These are phyloP conservation scores for Empidonax traillii DNA, from an alignment of 2,113 vertebrate genomes.

Conservation along the genomic window DNA sequence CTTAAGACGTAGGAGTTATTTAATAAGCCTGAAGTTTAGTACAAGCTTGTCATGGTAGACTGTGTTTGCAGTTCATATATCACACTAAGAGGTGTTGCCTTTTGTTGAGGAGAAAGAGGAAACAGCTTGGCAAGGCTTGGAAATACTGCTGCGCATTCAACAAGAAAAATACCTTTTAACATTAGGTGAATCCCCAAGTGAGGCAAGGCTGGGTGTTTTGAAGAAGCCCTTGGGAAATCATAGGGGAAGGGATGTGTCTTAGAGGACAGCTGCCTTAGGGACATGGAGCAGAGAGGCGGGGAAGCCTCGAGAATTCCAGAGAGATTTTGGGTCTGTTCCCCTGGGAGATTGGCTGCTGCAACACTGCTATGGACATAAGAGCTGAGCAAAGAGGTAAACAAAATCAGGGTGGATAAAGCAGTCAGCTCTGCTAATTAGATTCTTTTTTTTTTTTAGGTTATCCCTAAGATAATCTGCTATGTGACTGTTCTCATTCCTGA, in stretches of 20 bases:
- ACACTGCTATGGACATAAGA: rapidly evolving
- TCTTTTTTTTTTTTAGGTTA: no score
- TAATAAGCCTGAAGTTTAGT: not conserved
- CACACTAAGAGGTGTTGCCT: not conserved
- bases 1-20: not conserved
- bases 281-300: rapidly evolving
- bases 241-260: no score
- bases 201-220: not conserved
- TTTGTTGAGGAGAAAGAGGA: not conserved
- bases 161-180: not conserved
- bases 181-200: rapidly evolving
- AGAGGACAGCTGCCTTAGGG: not conserved
- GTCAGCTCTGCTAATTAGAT: rapidly evolving
- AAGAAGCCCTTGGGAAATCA: not conserved
- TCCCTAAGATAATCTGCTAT: not conserved
- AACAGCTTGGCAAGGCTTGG: not conserved
- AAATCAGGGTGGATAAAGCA: not conserved
- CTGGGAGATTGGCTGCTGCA: not conserved
- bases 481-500: not conserved
- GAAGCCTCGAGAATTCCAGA: not conserved
- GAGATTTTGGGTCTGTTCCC: rapidly evolving
- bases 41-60: rapidly evolving
- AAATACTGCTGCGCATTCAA: not conserved
- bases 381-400: not conserved
- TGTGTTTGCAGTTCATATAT: not conserved